Evolutionary conservation across 2,797 vertebrate species (phyloP), one percentile per base, ranked within the genome.

Genomic region (Trachurus trachurus): DNA sequence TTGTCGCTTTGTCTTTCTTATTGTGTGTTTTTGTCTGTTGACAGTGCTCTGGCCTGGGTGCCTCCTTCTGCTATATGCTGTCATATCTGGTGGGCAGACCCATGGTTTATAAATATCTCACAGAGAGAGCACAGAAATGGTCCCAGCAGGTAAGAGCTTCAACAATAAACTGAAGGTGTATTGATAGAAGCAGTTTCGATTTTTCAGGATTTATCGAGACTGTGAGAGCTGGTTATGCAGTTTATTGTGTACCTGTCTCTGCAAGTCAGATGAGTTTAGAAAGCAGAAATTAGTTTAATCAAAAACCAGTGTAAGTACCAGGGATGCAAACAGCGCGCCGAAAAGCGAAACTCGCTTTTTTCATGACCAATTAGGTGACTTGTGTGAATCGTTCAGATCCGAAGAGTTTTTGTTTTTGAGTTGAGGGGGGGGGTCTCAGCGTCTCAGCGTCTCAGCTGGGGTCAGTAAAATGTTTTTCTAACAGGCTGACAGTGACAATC

Each of bases 31-130:
- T 74, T 76, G 0, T 87, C 5, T 87, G 44, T 61, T 81, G 42
- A 40, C 82, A 99, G 98, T 99, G 98, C 87, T 99, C 98, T 53
- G 97, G 98, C 67, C 96, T 99, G 6, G 98, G 98, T 68, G 98
- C 98, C 63, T 98, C 98, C 1, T 99, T 99, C 84, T 99, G 98
- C 91, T 99, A 98, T 42, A 95, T 99, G 97, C 93, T 99, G 67
- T 99, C 98, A 7, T 99, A 99, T 92, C 93, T 98, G 82, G 98
- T 99, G 68, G 98, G 98, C 66, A 96, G 97, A 82, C 98, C 98
- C 0, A 93, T 99, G 83, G 96, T 99, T 34, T 97, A 99, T 93
- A 98, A 96, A 95, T 99, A 99, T 78, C 95, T 99, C 87, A 97
- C 97, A 88, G 98, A 98, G 87, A 97, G 96, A 93, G 98, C 96